Conservation (phyloP, 2,888 invertebrate genomes). For the Stenotaenia linearis region DNA sequence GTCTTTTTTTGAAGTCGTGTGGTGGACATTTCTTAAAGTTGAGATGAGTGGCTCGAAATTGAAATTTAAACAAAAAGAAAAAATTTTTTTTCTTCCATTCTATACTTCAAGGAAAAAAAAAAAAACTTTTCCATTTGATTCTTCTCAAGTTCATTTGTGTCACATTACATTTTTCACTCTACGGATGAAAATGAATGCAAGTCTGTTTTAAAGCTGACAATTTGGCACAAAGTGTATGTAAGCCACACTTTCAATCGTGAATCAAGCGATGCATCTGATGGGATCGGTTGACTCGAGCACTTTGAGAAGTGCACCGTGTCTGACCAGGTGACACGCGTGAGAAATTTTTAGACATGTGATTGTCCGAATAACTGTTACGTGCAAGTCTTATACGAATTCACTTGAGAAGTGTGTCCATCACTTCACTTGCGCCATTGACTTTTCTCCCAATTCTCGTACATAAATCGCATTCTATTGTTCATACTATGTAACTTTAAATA, state of each 20-base stretch:
- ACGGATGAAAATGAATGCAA: background rate
- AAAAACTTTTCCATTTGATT: background rate
- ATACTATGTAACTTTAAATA: background rate
- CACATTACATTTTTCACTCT: background rate
- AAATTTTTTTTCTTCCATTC: background rate
- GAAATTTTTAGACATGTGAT: conserved; percentile 19
- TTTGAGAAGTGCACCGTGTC: conserved; percentile 12
- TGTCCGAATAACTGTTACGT: background rate
- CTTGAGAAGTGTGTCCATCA: conserved; percentile 8
- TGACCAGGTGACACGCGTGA: conserved; percentile 3
- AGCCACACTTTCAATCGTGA: conserved; percentile 1
- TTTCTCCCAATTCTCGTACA: background rate
- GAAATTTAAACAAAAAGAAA: background rate
- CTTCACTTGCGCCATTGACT: background rate
- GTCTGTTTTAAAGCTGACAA: background rate
- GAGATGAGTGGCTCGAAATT: background rate
- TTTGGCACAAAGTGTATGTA: background rate
- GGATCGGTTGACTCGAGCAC: conserved; percentile 10
- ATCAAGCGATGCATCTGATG: conserved; percentile 12
- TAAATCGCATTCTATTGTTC: background rate
- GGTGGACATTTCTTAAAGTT: conserved; percentile 20
- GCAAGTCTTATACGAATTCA: conserved; percentile 2
- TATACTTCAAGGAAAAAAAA: background rate
- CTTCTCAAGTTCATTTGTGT: background rate
- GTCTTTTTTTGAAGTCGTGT: conserved; percentile 5